phyloP scores from a whole-genome alignment of 1,140 invertebrate genomes.

The Kradibia gibbosae region DNA sequence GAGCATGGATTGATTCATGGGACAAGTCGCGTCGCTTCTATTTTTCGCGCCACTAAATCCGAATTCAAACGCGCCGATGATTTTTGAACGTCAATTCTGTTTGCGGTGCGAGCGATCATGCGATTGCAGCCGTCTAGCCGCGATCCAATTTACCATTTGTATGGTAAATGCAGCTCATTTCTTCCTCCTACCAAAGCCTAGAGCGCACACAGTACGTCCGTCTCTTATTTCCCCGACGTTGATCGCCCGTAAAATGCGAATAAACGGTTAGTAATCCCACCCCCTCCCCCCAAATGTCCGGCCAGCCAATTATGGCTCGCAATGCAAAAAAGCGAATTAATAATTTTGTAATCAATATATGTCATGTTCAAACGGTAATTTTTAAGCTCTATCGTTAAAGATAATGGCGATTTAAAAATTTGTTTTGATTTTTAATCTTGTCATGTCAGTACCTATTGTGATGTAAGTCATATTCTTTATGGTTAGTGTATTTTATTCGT shows the following conservation, averaged over 20 bases:
- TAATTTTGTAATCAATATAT: not conserved
- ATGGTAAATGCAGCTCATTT: conserved; percentile 11
- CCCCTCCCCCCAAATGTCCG: no score
- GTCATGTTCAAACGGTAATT: not conserved
- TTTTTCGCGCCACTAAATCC: conserved; percentile 35
- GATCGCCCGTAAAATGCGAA: conserved; percentile 26
- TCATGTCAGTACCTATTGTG: not conserved
- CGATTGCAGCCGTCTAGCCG: conserved; percentile 53
- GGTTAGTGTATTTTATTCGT: not conserved
- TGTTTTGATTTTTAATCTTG: not conserved
- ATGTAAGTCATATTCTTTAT: not conserved
- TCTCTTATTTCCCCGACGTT: conserved; percentile 51
- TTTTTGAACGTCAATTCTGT: conserved; percentile 54
- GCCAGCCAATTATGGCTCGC: not conserved
- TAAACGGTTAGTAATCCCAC: conserved; percentile 40
- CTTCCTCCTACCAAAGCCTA: conserved; percentile 43
- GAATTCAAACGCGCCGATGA: conserved; percentile 43
- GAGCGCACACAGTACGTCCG: conserved; percentile 26
- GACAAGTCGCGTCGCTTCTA: not conserved
- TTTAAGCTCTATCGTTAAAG: not conserved
- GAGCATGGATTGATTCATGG: conserved; percentile 12
- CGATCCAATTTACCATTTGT: conserved; percentile 53
- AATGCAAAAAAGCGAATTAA: not conserved
- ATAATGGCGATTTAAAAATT: not conserved
- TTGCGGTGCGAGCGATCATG: not conserved